A percentile compares a stretch with the other conserved stretches of the same genome.
phyloP scores from a whole-genome alignment of 1,140 invertebrate genomes.

The Bombus superbus region DNA sequence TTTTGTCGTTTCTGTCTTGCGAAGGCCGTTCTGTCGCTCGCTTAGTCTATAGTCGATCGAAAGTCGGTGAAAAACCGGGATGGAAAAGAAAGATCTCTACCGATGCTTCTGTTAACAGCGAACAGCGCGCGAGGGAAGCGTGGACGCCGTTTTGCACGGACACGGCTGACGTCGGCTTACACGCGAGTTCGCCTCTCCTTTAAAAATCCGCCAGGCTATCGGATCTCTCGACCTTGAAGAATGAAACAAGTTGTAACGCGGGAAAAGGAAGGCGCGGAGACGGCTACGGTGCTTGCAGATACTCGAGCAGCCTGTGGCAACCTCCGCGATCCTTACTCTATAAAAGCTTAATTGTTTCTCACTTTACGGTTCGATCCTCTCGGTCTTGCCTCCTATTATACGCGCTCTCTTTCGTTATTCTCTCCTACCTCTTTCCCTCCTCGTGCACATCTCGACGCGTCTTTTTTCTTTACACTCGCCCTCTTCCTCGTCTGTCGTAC shows the following conservation, averaged over 20 bases:
- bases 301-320: conserved; percentile 40
- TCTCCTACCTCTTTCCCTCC: background rate
- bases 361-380: conserved; percentile 72
- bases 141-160: background rate
- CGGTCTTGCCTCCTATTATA: conserved; percentile 38
- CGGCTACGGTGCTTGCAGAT: conserved; percentile 14
- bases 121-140: background rate
- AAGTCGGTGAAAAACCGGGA: background rate
- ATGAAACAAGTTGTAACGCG: conserved; percentile 77
- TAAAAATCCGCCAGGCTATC: conserved; percentile 67
- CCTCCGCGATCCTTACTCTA: conserved; percentile 74
- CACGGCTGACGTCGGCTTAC: conserved; percentile 16
- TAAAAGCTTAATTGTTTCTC: conserved; percentile 80
- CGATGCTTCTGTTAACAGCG: background rate
- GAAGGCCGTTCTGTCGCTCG: conserved; percentile 6
- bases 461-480: background rate
- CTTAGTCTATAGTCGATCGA: background rate
- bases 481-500: background rate
- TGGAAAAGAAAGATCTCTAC: too few relatives aligned
- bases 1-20: conserved; percentile 11
- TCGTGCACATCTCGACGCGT: conserved; percentile 7
- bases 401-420: background rate
- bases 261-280: conserved; percentile 46
- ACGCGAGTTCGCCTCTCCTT: conserved; percentile 26
- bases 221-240: conserved; percentile 73